Base-by-base conservation (phyloP, 2,797 vertebrate genomes). In the Oryzias dopingdopingensis region DNA sequence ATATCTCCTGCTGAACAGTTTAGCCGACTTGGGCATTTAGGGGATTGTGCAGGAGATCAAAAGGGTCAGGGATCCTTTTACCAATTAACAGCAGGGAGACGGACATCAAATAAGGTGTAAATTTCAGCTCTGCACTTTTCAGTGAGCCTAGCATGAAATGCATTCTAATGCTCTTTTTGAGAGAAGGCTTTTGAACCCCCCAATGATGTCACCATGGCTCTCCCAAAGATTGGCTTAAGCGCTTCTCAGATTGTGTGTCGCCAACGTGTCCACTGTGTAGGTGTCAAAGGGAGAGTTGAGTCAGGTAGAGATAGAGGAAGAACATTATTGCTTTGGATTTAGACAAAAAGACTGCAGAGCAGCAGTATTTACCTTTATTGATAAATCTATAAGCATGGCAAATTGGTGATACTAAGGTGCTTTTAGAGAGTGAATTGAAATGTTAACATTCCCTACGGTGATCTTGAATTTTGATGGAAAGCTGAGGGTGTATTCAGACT, bases 81-180 rank as follows among this genome's bases (percentile, higher is more conserved):
- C 90, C 92, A 94, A 93, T 93, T 94, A 93, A 93, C 92, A 93
- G 91, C 90, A 78, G 92, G 92, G 84, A 94, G 89, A 93, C 86
- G 89, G 89, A 93, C 93, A 93, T 95, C 93, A 94, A 92, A 93
- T 93, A 93, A 94, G 93, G 94, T 94, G 93, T 93, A 92, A 92
- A 93, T 94, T 93, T 94, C 93, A 94, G 92, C 90, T 92, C 92
- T 87, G 92, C 92, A 89, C 92, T 93, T 93, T 93, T 91, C 91
- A 93, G 90, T 85, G 90, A 92, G 90, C 90, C 75, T 76, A 91
- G 92, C 90, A 92, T 93, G 91, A 95, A 94, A 93, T 92, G 91
- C 93, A 93, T 94, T 93, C 90, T 92, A 94, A 94, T 93, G 89
- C 91, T 91, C 89, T 89, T 89, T 88, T 85, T 85, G 86, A 93